Base-by-base conservation (phyloP, 2,797 vertebrate genomes). In the Spinibarbus caldwelli region DNA sequence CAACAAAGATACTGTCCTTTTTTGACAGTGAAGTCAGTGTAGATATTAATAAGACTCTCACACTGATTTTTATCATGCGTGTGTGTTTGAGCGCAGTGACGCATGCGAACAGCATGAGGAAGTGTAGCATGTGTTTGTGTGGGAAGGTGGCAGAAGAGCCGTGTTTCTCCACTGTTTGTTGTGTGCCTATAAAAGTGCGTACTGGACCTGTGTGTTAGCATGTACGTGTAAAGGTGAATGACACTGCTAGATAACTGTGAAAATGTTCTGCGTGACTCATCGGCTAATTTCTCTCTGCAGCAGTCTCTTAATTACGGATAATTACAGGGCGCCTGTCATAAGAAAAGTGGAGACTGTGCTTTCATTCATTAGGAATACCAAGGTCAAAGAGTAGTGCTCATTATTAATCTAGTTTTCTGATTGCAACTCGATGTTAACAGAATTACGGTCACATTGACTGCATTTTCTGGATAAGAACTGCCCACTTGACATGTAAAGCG, bases 251-350 rank as follows among this genome's bases (percentile, higher is more conserved):
- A 80, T 31, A 83, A 73, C 82, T 72, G 67, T 83, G 72, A 49
- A 62, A 76, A 75, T 77, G 29, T 75, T 77, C 31, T 77, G 80
- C 19, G 62, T 62, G 84, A 80, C 66, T 23, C 66, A 43, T 73
- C 75, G 26, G 76, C 62, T 81, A 67, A 85, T 85, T 62, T 84
- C 72, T 85, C 84, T 83, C 80, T 47, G 82, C 75, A 66, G 87
- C 84, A 76, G 73, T 31, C 76, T 57, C 84, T 72, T 87, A 89
- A 90, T 91, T 88, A 83, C 54, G 73, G 71, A 88, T 88, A 90
- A 91, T 90, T 84, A 83, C 70, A 72, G 31, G 7, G 67, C 79
- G 14, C 29, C 73, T 66, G 62, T 86, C n/a, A 38, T 38, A 10
- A 29, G 73, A 66, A 80, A 14, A 67, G 67, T 70, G 41, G n/a